Percentiles rank a stretch among this genome's conserved stretches.
These are phyloP conservation scores for Malurus splendens DNA, from an alignment of 2,797 vertebrate genomes.

Conservation along the genomic window DNA sequence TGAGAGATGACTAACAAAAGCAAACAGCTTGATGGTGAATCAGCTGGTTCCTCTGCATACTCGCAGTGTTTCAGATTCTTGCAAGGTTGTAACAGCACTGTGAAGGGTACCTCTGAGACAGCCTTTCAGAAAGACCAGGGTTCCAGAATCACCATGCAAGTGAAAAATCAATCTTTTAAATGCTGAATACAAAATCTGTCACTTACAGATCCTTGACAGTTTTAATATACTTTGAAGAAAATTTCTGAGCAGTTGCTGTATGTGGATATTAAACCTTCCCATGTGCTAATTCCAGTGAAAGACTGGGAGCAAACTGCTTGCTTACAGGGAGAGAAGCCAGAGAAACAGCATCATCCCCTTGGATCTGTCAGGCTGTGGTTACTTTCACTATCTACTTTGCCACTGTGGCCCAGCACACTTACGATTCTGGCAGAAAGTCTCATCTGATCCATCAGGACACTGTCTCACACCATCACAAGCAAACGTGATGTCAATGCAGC, in stretches of 20 bases:
- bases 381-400: not conserved
- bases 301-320: not conserved
- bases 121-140: not conserved
- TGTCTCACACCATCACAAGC: slow-evolving; percentile 90
- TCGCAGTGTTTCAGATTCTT: not conserved
- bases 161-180: not conserved
- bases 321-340: not conserved
- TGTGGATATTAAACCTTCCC: not conserved
- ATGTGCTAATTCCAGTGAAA: not conserved
- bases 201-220: not conserved
- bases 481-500: slow-evolving; percentile 92
- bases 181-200: not conserved
- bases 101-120: not conserved
- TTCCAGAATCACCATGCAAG: not conserved
- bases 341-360: not conserved
- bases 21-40: not conserved
- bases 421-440: slow-evolving; percentile 91
- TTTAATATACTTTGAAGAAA: not conserved
- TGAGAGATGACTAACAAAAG: not conserved
- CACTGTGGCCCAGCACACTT: slow-evolving; percentile 33
- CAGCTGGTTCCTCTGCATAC: fast-evolving
- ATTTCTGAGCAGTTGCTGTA: not conserved
- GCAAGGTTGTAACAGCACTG: not conserved
- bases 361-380: not conserved
- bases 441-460: slow-evolving; percentile 91